Evolutionary conservation across 2,888 invertebrate species (phyloP).

Genomic region (Agonopterix heracliana): DNA sequence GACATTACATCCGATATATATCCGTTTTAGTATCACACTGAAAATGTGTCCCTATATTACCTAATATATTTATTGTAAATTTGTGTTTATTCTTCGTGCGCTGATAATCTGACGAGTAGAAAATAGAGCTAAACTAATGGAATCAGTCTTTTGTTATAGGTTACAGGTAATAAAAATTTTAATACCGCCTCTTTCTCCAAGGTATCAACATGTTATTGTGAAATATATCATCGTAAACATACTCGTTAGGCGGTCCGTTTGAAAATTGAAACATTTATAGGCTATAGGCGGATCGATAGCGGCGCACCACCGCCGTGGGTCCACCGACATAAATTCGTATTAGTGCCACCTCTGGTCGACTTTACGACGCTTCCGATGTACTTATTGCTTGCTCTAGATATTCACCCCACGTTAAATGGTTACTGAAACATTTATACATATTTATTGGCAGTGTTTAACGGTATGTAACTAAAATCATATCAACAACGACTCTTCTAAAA

Average conservation of each 20-base stretch:
- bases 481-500: no score
- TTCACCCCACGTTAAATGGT: constrained; percentile 51
- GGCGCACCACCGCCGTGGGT: constrained; percentile 35
- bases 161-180: not conserved
- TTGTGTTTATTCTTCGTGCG: no score
- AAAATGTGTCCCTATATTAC: no score
- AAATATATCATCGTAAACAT: constrained; percentile 23
- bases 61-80: no score
- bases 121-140: no score
- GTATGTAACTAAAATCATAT: no score
- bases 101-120: no score
- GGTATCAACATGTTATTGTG: constrained; percentile 2
- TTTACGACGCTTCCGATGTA: constrained; percentile 65
- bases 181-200: not conserved
- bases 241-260: constrained; percentile 38
- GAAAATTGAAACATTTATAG: constrained; percentile 69
- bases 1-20: no score
- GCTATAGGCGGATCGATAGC: constrained; percentile 58
- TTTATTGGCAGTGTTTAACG: constrained; percentile 18
- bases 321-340: constrained; percentile 73
- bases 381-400: constrained; percentile 61
- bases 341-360: constrained; percentile 72
- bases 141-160: no score
- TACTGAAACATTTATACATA: constrained; percentile 26
- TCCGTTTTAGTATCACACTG: no score